Conservation (phyloP, 2,113 vertebrate genomes). For the Lasiurus cinereus region DNA sequence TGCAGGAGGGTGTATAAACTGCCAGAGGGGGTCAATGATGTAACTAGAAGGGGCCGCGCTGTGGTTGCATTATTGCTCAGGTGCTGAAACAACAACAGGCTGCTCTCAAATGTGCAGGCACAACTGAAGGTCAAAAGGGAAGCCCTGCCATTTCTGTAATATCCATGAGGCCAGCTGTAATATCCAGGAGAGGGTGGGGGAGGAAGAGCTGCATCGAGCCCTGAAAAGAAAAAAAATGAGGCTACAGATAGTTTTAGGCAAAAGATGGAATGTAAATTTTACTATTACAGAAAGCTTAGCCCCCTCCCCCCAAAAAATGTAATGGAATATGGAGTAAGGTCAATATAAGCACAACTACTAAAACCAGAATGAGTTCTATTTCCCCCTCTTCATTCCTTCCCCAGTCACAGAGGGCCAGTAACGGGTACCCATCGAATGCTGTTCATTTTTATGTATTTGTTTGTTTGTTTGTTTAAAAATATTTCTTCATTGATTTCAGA, state of each 20-base stretch:
- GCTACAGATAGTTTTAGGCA: background rate
- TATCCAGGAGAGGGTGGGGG: background rate
- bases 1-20: background rate
- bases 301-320: background rate
- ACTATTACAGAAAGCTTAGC: slow-evolving; percentile 31
- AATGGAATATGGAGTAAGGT: background rate
- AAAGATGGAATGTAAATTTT: background rate
- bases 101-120: slow-evolving; percentile 66
- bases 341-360: background rate
- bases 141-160: background rate
- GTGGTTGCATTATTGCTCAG: slow-evolving; percentile 24
- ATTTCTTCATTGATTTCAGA: too few relatives aligned
- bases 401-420: background rate
- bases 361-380: background rate
- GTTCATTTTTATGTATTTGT: background rate
- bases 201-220: background rate
- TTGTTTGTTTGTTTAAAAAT: too few relatives aligned
- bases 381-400: background rate
- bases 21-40: background rate
- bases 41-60: slow-evolving; percentile 65
- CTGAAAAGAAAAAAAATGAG: background rate
- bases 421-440: background rate
- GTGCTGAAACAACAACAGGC: background rate
- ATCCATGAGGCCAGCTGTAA: background rate
- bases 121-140: background rate